These are phyloP conservation scores for Nemotelus nigrinus DNA, from an alignment of 2,888 invertebrate species.

Conservation along the genomic window DNA sequence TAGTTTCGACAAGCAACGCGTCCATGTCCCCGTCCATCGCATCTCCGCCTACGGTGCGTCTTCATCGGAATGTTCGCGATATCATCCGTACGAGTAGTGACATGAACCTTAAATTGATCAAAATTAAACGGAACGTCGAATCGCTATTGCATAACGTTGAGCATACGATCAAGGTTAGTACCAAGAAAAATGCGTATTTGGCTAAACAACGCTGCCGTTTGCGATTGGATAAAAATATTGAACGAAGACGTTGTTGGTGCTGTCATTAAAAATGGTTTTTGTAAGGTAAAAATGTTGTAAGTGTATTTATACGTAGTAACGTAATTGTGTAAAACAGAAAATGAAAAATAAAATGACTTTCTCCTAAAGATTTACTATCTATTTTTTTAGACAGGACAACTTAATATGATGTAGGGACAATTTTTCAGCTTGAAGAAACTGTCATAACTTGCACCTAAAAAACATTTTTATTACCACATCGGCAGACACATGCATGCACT, in stretches of 20 bases:
- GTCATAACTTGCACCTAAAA: no score
- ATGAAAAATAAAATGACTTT: neutral
- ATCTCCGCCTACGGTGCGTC: neutral
- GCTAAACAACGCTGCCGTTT: constrained; percentile 27
- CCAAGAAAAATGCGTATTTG: constrained; percentile 23
- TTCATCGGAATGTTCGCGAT: constrained; percentile 41
- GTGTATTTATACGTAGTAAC: constrained; percentile 1
- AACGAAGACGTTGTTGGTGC: constrained; percentile 26
- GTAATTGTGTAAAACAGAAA: neutral
- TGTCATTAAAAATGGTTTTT: constrained; percentile 32
- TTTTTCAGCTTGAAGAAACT: no score
- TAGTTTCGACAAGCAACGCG: neutral
- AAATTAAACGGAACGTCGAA: constrained; percentile 48
- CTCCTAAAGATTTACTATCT: neutral
- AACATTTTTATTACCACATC: no score
- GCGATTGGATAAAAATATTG: neutral
- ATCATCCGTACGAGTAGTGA: constrained; percentile 43
- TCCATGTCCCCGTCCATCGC: neutral
- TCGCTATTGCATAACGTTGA: constrained; percentile 46
- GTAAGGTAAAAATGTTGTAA: neutral
- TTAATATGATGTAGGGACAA: no score
- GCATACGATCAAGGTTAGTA: constrained; percentile 38
- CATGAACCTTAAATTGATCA: constrained; percentile 47
- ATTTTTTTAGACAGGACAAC: no score
- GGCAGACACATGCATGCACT: no score